These are phyloP conservation scores for Chloroceryle inda DNA, from an alignment of 2,797 vertebrate species.

Conservation along the genomic window DNA sequence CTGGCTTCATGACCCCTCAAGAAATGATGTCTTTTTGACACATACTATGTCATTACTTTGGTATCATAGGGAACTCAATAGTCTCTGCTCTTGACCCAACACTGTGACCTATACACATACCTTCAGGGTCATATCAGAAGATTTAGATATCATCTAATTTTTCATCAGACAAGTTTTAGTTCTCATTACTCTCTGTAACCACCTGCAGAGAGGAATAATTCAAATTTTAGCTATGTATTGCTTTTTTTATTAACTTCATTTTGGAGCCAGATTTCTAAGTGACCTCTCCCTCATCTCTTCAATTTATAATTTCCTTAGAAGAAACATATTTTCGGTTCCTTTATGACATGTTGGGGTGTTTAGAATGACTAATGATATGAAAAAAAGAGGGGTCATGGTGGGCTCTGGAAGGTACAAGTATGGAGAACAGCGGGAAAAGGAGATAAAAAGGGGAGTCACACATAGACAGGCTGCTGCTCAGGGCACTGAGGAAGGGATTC, in stretches of 20 bases:
- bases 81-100: neutral
- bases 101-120: neutral
- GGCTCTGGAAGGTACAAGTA: neutral
- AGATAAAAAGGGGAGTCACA: rapidly evolving
- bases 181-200: neutral
- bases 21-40: neutral
- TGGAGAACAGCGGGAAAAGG: neutral
- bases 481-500: neutral
- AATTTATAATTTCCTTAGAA: neutral
- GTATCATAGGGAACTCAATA: neutral
- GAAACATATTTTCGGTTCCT: neutral
- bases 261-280: neutral
- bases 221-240: neutral
- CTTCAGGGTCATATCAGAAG: neutral
- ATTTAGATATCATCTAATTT: neutral
- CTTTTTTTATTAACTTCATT: neutral
- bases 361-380: neutral
- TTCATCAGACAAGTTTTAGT: neutral
- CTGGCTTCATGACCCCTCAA: too few relatives aligned
- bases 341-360: neutral
- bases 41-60: neutral
- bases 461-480: neutral
- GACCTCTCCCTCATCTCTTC: neutral
- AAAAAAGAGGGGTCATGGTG: neutral
- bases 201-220: neutral